These are phyloP conservation scores for Platycnemis pennipes DNA, from an alignment of 2,888 invertebrate genomes.

Conservation along the genomic window DNA sequence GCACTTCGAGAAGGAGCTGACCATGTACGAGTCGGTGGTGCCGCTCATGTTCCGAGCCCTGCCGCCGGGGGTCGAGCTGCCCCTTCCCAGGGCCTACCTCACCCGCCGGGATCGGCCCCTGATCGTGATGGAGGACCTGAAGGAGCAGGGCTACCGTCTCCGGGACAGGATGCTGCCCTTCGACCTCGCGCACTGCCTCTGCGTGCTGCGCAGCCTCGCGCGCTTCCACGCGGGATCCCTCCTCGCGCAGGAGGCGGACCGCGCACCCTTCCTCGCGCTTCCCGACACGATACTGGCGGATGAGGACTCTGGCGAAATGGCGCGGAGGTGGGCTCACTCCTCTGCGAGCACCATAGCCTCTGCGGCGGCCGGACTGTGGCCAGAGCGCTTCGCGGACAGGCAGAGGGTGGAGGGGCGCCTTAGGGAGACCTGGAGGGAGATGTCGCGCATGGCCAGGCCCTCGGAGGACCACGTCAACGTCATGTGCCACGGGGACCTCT, in stretches of 20 bases:
- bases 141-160: not conserved
- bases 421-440: not conserved
- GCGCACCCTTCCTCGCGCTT: not conserved
- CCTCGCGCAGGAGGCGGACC: not conserved
- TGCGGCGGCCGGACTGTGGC: not conserved
- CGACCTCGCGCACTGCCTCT: not conserved
- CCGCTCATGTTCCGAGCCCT: not conserved
- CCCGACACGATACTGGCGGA: not conserved
- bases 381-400: not conserved
- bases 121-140: not conserved
- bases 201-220: not conserved
- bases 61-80: not conserved
- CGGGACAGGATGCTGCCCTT: not conserved
- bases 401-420: not conserved
- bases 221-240: not conserved
- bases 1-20: slow-evolving; percentile 8
- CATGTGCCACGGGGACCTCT: not conserved
- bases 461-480: not conserved
- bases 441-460: not conserved
- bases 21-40: not conserved
- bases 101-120: not conserved
- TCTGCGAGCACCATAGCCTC: not conserved
- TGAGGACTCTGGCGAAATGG: not conserved
- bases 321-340: not conserved
- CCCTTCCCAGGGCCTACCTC: not conserved